Evolutionary conservation across 2,113 vertebrate species (phyloP).

Genomic region (Oenanthe oenanthe): DNA sequence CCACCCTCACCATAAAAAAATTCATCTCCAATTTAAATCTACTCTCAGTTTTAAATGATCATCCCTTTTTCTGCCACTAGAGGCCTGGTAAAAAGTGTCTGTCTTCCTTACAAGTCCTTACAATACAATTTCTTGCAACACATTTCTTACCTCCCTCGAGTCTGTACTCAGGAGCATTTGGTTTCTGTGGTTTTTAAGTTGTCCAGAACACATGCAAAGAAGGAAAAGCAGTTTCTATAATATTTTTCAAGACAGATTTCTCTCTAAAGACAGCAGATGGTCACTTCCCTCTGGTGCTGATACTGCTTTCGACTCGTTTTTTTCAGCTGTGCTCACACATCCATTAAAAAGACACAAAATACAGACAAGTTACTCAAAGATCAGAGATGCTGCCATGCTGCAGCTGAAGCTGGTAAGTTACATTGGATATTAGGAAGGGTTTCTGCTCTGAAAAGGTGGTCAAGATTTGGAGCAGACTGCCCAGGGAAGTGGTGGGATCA

Average conservation of each 20-base stretch:
- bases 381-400: neutral
- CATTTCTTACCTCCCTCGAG: neutral
- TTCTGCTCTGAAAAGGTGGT: neutral
- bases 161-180: neutral
- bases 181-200: neutral
- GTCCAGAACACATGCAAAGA: neutral
- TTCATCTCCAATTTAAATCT: neutral
- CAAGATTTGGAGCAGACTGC: neutral
- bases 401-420: neutral
- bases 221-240: neutral
- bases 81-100: neutral
- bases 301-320: neutral
- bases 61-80: neutral
- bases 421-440: neutral
- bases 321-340: slow-evolving; percentile 25
- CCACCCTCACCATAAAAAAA: rapidly evolving
- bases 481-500: neutral
- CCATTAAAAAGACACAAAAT: neutral
- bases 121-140: neutral
- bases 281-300: neutral
- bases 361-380: neutral
- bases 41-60: neutral
- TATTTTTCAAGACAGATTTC: slow-evolving; percentile 6
- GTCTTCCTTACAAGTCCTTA: neutral
- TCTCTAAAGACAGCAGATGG: neutral